phyloP scores from a whole-genome alignment of 2,888 invertebrate genomes.

The Agonum fuliginosum region DNA sequence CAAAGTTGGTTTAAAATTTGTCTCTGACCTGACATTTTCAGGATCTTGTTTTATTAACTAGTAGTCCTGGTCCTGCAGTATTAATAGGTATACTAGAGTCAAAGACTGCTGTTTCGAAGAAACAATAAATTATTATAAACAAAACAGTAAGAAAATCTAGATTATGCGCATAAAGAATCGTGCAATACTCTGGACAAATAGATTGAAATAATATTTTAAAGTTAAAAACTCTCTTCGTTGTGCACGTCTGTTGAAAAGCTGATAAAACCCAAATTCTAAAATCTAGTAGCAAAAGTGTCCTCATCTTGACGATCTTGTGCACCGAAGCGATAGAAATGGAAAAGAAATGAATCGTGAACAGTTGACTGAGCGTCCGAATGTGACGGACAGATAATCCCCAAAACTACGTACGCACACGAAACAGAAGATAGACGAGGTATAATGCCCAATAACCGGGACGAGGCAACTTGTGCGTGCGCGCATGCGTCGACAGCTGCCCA shows the following conservation, averaged over 20 bases:
- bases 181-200: too few relatives aligned
- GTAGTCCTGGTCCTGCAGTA: too few relatives aligned
- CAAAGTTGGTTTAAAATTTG: too few relatives aligned
- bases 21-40: too few relatives aligned
- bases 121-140: too few relatives aligned
- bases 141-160: too few relatives aligned
- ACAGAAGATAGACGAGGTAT: constrained; percentile 45
- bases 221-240: too few relatives aligned
- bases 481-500: constrained; percentile 36
- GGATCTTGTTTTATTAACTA: too few relatives aligned
- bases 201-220: too few relatives aligned
- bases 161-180: too few relatives aligned
- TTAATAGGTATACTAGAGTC: too few relatives aligned
- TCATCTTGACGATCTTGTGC: constrained; percentile 15
- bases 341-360: constrained; percentile 40
- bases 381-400: constrained; percentile 54
- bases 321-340: constrained; percentile 2
- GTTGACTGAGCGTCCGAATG: constrained; percentile 38
- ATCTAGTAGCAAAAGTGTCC: not conserved
- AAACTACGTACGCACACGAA: constrained; percentile 49
- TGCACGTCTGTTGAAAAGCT: not conserved
- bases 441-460: constrained; percentile 55
- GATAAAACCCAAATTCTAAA: not conserved
- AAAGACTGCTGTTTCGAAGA: too few relatives aligned
- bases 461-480: constrained; percentile 7